A percentile compares a stretch with the other conserved stretches of the same genome.
These are phyloP conservation scores for Scaptomyza cyrtandrae DNA, from an alignment of 2,888 invertebrate species.

Conservation along the genomic window DNA sequence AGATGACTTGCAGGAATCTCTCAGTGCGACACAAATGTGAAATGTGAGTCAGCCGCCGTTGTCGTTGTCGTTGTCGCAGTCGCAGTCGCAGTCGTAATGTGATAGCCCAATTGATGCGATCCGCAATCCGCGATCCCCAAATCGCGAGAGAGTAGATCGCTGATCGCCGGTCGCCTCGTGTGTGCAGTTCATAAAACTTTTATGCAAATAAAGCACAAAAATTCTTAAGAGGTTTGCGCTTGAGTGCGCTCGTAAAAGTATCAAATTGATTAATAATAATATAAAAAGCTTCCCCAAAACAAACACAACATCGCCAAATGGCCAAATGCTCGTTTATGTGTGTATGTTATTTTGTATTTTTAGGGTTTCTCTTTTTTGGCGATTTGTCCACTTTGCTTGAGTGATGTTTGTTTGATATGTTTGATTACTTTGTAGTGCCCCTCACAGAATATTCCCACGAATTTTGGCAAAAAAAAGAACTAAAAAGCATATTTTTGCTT, in stretches of 20 bases:
- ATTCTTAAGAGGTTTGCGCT: slow-evolving; percentile 75
- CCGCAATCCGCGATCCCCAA: slow-evolving; percentile 41
- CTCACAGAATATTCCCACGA: slow-evolving; percentile 68
- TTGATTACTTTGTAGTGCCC: slow-evolving; percentile 69
- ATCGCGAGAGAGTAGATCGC: slow-evolving; percentile 15
- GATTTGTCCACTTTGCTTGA: slow-evolving; percentile 74
- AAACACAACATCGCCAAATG: slow-evolving; percentile 56
- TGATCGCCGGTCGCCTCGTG: slow-evolving; percentile 10
- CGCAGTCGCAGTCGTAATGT: slow-evolving; percentile 60
- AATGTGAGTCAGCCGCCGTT: slow-evolving; percentile 70
- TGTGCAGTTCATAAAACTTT: slow-evolving; percentile 67
- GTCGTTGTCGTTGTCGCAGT: not conserved
- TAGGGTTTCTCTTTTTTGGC: slow-evolving; percentile 28
- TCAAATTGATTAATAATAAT: slow-evolving; percentile 77
- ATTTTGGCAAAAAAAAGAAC: slow-evolving; percentile 8
- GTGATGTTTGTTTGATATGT: slow-evolving; percentile 77
- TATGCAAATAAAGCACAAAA: slow-evolving; percentile 72
- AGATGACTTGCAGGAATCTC: slow-evolving; percentile 77
- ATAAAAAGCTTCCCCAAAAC: slow-evolving; percentile 60
- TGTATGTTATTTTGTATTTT: slow-evolving; percentile 1
- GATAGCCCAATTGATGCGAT: slow-evolving; percentile 66
- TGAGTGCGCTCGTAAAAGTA: slow-evolving; percentile 78
- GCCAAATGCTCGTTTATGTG: slow-evolving; percentile 20
- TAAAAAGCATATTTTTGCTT: slow-evolving; percentile 51
- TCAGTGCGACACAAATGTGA: slow-evolving; percentile 59